Base-by-base conservation (phyloP, 2,888 invertebrate species). In the Lissonota sp. region DNA sequence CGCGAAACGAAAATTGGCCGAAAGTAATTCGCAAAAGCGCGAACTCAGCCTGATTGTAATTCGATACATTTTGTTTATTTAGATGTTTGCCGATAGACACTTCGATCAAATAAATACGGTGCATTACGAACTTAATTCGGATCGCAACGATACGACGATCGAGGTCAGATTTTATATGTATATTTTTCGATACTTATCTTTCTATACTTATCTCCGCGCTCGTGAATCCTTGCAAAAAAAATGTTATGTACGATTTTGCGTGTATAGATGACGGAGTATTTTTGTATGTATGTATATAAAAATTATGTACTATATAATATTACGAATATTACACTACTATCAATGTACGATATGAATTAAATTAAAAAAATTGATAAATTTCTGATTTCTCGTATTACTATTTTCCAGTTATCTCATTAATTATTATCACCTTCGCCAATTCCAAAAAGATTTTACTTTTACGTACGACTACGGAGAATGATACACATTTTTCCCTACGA, bases 111-210 rank as follows among this genome's bases (percentile, higher is more conserved):
- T 16, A 44, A 14, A 39, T 66, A 16, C 14, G 40, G 60, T 46
- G 55, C 49, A 37, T 74, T 26, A 51, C 42, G 58, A 57, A 66
- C 67, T 63, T 53, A 26, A 3, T 26, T 26, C 26, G 26, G 26
- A 26, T 26, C 26, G 1, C 26, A 3, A 26, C 26, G 26, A 26
- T 26, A 26, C 42, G 12, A 14, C n/a, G 26, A 40, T 40, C 44
- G 14, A 73, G 37, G 69, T 57, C 63, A 12, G 57, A 51, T 58
- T 70, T 79, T 53, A 74, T 64, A 74, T 79, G 67, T 71, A 74
- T 79, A 70, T 74, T 79, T 70, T 79, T 79, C n/a, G 74, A 74
- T 79, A 74, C 64, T 74, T 79, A 53, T 51, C 58, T 69, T n/a
- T n/a, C n/a, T n/a, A n/a, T 74, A 74, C 58, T 49, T 53, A 16